Base-by-base conservation (phyloP, 1,140 invertebrate species). In the Lanistes nyassanus region DNA sequence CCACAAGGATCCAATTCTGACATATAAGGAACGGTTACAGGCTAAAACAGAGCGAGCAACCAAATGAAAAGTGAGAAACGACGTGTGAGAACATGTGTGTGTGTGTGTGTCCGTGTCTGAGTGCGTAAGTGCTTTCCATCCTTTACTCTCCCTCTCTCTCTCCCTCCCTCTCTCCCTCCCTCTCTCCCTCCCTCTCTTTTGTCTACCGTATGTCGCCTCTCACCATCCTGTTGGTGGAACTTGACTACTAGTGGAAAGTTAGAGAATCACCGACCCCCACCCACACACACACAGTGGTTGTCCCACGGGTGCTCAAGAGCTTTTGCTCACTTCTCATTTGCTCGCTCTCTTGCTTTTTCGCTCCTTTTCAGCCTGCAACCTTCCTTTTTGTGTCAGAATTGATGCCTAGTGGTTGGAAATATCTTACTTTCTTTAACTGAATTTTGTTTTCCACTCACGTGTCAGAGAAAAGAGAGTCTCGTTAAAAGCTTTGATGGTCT, bases 101-200 rank as follows among this genome's bases (percentile, higher is more conserved):
- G 56, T 60, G 56, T 60, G 56, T 60, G 56, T 60, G 56, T 60
- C 23, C 56, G 56, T 60, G 56, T 29, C 23, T 60, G 56, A 23
- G 56, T 60, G 56, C 23, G 56, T 60, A 23, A 9, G 56, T 60
- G 56, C 23, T 23, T 60, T 62, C 58, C 31, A 9, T 62, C 58
- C n/a, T n/a, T 16, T 9, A 13, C 58, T 62, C 58, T 62, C 58
- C 31, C 58, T 62, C 58, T 62, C 58, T 62, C 58, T 62, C 58
- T 62, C 58, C 31, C 58, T 26, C 11, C 31, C 58, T 62, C 58
- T 26, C 26, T 26, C 26, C n/a, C 11, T 62, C 26, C 7, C 26
- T 62, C 11, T 62, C 11, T 11, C 26, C 31, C 58, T 11, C 58
- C 31, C 58, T 26, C 58, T 62, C 58, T 62, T 31, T 62, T 62